Conservation (phyloP, 2,113 vertebrate genomes). For the Leucopternis melanops region DNA sequence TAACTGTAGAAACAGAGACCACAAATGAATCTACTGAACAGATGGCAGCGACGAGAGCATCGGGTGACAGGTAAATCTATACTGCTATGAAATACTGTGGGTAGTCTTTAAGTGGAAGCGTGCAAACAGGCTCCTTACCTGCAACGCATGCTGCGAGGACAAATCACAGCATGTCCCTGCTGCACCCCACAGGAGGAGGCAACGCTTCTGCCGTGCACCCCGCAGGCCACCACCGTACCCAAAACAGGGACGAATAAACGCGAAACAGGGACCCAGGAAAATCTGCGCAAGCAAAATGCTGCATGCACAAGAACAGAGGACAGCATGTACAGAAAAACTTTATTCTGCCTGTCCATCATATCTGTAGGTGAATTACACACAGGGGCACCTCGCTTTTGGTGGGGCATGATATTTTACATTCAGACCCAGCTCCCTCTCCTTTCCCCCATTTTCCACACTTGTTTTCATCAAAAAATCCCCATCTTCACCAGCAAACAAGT, state of each 20-base stretch:
- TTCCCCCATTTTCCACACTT: neutral
- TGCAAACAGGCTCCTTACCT: neutral
- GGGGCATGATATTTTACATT: neutral
- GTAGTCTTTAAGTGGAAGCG: neutral
- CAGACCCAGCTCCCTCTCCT: neutral
- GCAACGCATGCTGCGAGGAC: neutral
- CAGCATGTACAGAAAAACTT: neutral
- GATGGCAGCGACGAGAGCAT: neutral
- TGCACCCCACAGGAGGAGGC: neutral
- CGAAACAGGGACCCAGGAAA: neutral
- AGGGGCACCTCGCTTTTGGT: rapidly evolving
- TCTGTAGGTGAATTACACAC: neutral
- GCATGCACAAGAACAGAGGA: neutral
- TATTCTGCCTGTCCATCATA: neutral
- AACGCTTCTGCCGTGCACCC: rapidly evolving
- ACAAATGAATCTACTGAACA: neutral
- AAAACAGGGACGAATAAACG: rapidly evolving
- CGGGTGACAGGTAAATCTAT: neutral
- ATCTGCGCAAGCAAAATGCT: neutral
- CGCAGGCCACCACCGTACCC: neutral
- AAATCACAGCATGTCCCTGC: neutral
- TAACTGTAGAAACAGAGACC: neutral
- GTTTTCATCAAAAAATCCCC: neutral
- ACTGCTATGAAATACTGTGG: neutral
- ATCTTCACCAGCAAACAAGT: neutral